These are phyloP conservation scores for Dipodomys stephensi DNA, from an alignment of 2,113 vertebrate genomes.

Conservation along the genomic window DNA sequence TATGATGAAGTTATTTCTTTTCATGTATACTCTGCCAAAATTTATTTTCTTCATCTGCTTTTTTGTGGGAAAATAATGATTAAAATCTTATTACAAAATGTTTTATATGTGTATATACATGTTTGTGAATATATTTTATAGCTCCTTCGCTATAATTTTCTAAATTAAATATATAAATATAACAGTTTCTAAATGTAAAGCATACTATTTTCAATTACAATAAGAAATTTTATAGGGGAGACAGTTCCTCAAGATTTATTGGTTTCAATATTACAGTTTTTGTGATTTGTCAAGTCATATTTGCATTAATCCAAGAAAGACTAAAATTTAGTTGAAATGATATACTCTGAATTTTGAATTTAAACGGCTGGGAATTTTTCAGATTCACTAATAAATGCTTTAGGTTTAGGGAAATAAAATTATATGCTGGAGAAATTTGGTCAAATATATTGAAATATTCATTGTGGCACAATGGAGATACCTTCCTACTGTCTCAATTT, in stretches of 20 bases:
- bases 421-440: background rate
- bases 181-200: no score
- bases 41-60: conserved; percentile 52
- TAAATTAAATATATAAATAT: no score
- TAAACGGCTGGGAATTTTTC: background rate
- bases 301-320: conserved; percentile 2
- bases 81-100: conserved; percentile 27
- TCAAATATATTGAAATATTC: background rate
- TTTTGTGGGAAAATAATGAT: conserved; percentile 57
- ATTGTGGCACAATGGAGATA: conserved; percentile 50
- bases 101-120: background rate
- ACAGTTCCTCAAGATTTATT: background rate
- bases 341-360: background rate
- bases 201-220: background rate
- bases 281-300: background rate
- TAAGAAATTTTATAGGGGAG: background rate
- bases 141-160: background rate
- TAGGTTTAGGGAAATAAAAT: background rate
- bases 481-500: conserved; percentile 37
- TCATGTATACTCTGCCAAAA: conserved; percentile 19
- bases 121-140: background rate
- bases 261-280: conserved; percentile 16
- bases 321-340: background rate
- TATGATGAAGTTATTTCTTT: conserved; percentile 61
- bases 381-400: background rate